Evolutionary conservation across 2,113 vertebrate species (phyloP).

Genomic region (Phainopepla nitens): DNA sequence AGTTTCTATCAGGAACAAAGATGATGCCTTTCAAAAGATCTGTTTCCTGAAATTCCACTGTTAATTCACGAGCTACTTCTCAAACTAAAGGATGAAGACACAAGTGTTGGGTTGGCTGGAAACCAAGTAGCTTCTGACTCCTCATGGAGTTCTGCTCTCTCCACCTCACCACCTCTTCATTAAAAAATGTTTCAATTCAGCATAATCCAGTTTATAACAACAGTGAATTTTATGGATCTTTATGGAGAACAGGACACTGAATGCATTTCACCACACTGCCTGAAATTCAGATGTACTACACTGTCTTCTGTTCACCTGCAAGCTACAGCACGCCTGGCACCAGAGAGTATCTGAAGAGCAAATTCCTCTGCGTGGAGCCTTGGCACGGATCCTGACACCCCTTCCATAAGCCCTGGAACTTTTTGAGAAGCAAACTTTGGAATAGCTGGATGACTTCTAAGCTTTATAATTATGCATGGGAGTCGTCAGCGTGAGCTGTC

Average conservation of each 20-base stretch:
- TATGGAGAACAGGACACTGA: conserved; percentile 23
- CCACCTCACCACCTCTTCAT: conserved; percentile 18
- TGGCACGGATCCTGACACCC: not conserved
- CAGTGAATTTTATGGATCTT: conserved; percentile 38
- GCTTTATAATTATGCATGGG: conserved; percentile 89
- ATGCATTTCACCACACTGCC: conserved; percentile 8
- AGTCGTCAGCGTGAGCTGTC: conserved; percentile 87
- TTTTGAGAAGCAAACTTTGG: not conserved
- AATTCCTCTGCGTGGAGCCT: not conserved
- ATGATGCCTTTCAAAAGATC: conserved; percentile 24
- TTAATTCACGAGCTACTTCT: conserved; percentile 5
- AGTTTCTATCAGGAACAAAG: conserved; percentile 20
- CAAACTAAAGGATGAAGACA: not conserved
- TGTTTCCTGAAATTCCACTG: conserved; percentile 12
- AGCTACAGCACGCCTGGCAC: not conserved
- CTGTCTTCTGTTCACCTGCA: conserved; percentile 21
- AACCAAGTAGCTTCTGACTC: conserved; percentile 26
- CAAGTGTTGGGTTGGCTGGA: not conserved
- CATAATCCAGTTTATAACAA: conserved; percentile 18
- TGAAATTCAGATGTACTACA: not conserved
- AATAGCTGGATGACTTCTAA: conserved; percentile 55
- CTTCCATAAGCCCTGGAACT: conserved; percentile 1
- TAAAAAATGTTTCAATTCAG: conserved; percentile 39
- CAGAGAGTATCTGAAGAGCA: not conserved
- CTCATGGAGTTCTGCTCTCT: not conserved